Conservation (phyloP, 2,113 vertebrate species). For the Phyllopteryx taeniolatus region DNA sequence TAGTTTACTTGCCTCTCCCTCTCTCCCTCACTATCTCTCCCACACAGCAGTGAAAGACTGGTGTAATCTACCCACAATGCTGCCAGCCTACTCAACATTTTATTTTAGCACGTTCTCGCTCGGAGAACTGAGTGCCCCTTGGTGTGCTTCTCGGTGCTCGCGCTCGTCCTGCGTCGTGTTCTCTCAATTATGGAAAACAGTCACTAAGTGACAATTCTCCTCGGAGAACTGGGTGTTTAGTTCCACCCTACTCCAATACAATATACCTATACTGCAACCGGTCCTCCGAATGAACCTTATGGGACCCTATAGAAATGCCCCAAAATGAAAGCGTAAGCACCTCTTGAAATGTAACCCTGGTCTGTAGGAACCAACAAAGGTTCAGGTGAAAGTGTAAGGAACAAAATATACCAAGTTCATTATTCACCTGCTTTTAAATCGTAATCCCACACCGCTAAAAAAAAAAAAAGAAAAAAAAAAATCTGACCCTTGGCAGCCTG, state of each 20-base stretch:
- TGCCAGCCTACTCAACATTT: slow-evolving; percentile 65
- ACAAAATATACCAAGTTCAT: too few relatives aligned
- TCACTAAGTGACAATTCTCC: slow-evolving; percentile 31
- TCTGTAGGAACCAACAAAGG: too few relatives aligned
- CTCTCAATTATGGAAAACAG: slow-evolving; percentile 21
- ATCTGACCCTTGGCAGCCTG: too few relatives aligned
- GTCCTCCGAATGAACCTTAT: background rate
- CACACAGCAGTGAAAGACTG: slow-evolving; percentile 60
- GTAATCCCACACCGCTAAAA: too few relatives aligned
- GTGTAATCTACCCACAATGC: slow-evolving; percentile 49
- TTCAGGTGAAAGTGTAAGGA: too few relatives aligned
- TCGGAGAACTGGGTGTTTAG: background rate
- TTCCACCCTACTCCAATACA: background rate
- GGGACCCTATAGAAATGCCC: too few relatives aligned
- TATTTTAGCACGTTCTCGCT: slow-evolving; percentile 52
- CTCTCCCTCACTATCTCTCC: slow-evolving; percentile 34
- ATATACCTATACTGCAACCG: background rate
- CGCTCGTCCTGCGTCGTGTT: slow-evolving; percentile 15
- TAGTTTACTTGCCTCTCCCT: slow-evolving; percentile 19
- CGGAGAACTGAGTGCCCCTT: slow-evolving; percentile 23
- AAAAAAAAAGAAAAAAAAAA: too few relatives aligned
- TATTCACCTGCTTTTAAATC: too few relatives aligned
- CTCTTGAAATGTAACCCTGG: too few relatives aligned
- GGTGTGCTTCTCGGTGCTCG: slow-evolving; percentile 14
- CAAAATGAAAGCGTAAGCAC: too few relatives aligned